Percentiles rank a stretch among this genome's conserved stretches.
These are phyloP conservation scores for Bellardia pandia DNA, from an alignment of 2,888 invertebrate species.

Conservation along the genomic window DNA sequence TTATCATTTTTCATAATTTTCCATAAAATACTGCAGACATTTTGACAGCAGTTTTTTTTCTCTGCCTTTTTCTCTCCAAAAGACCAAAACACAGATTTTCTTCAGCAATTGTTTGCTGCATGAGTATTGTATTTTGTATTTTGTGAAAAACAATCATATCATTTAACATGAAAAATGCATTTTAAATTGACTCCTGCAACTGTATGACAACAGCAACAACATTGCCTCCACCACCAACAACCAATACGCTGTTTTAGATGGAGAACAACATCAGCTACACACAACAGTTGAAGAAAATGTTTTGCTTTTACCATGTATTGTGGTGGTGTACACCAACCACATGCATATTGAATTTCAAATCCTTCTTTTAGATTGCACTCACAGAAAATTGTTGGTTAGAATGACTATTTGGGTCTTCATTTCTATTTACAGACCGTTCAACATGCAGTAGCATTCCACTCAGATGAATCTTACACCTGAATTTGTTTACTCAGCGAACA, in stretches of 20 bases:
- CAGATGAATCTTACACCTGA: no score
- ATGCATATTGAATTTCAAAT: background rate
- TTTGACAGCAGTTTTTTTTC: slow-evolving; percentile 53
- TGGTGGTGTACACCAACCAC: background rate
- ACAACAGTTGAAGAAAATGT: slow-evolving; percentile 50
- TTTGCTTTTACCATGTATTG: slow-evolving; percentile 37
- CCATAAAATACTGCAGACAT: slow-evolving; percentile 61
- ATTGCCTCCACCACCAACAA: slow-evolving; percentile 32
- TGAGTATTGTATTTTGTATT: background rate
- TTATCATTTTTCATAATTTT: slow-evolving; percentile 69
- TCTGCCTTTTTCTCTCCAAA: background rate
- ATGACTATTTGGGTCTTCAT: background rate
- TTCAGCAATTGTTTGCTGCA: slow-evolving; percentile 43
- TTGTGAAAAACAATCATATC: slow-evolving; percentile 58
- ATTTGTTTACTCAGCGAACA: no score
- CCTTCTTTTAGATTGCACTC: slow-evolving; percentile 6
- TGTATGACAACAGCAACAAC: slow-evolving; percentile 56
- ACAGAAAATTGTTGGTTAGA: background rate
- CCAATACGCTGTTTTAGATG: slow-evolving; percentile 27
- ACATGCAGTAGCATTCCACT: no score
- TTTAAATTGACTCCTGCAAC: slow-evolving; percentile 72
- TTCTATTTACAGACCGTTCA: no score
- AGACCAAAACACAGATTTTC: slow-evolving; percentile 32
- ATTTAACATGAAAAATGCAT: slow-evolving; percentile 72
- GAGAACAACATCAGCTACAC: slow-evolving; percentile 20